Evolutionary conservation across 23 tunicate genomes (phyloP), one percentile per base, ranked within the genome.

Genomic region (Corella eumyota): DNA sequence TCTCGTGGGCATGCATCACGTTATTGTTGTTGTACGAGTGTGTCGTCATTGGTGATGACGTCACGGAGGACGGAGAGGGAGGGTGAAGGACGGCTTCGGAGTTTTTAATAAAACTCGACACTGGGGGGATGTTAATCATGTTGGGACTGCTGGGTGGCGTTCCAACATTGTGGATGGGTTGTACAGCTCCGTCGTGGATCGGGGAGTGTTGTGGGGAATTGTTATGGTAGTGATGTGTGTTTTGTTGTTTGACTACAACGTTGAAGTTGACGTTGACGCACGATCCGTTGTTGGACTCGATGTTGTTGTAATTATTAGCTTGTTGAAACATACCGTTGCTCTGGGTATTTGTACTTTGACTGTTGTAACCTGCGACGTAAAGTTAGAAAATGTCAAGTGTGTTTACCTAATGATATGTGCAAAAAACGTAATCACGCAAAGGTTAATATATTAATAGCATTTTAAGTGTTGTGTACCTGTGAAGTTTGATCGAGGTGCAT

Each of bases 51-150:
- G 87, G 37, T 38, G 58, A 40, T 17, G 76, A 37, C 45, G 27
- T 45, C 26, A 60, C 52, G 30, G 69, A 38, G 0, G 81, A 53
- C 4, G 94, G 64, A n/a, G 88, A 72, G n/a, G 90, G 52, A 11
- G 81, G 86, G 60, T 88, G 96, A 28, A 88, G 79, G 40, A 88
- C 62, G n/a, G 76, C 88, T 28, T 88, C 96, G 15, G 88, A 88
- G 56, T 66, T 79, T 56, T 78, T 78, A 61, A 88, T 88, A 47
- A 88, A 88, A 30, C 80, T 88, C 60, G 96, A 88, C 45, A 88
- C 88, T 0, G 96, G 72, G 37, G 95, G 85, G 34, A 86, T 84
- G 73, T 75, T 65, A 21, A 40, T 31, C 64, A 69, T 50, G 73
- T 84, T 59, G 9, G 75, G 83, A 46, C 69, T 63, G 33, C 69